Percentiles rank a stretch among this genome's conserved stretches.
Conservation (phyloP, 2,797 vertebrate species). For the Acomys russatus region DNA sequence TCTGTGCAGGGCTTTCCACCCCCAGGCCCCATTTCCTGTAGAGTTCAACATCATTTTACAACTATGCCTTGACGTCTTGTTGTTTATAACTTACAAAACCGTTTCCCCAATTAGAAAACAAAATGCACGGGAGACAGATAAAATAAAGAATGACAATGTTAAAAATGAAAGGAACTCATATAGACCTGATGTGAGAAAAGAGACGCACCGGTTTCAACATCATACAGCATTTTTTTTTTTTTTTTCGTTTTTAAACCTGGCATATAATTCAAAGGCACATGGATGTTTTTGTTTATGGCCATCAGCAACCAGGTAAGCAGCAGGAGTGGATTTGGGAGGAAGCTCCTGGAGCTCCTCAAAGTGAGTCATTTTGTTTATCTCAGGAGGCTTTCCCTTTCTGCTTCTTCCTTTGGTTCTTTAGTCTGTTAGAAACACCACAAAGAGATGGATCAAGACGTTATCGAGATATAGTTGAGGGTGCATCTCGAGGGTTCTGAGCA, state of each 20-base stretch:
- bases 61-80: constrained; percentile 13
- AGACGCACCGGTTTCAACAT: neutral
- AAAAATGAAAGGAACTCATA: neutral
- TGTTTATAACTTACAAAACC: constrained; percentile 17
- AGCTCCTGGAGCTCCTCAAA: constrained; percentile 27
- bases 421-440: neutral
- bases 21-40: neutral
- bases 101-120: constrained; percentile 28
- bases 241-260: neutral
- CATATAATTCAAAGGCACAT: neutral
- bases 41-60: neutral
- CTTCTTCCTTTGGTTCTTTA: constrained; percentile 62
- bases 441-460: neutral
- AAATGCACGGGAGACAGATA: neutral
- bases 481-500: constrained; percentile 12
- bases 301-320: neutral
- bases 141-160: neutral
- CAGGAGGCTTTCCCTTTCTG: constrained; percentile 71
- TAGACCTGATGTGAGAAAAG: neutral
- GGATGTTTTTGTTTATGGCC: constrained; percentile 36
- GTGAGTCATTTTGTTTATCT: neutral
- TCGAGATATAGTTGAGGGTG: neutral
- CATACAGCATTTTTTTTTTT: neutral
- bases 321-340: neutral
- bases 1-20: neutral